Evolutionary conservation across 1,140 invertebrate genomes (phyloP), one percentile per base, ranked within the genome.

Genomic region (Sesamia nonagrioides): DNA sequence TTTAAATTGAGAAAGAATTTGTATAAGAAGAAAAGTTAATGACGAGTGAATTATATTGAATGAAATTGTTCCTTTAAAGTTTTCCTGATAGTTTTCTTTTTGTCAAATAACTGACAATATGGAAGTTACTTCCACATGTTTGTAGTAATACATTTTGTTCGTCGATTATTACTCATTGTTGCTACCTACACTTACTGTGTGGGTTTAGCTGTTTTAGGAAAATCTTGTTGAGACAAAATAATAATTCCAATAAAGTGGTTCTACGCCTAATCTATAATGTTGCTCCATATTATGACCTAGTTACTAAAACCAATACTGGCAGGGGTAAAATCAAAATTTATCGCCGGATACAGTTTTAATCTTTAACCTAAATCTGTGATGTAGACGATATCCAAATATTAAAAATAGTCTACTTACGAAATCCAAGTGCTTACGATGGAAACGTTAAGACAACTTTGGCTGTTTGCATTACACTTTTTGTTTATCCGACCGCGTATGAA

Each of bases 331-430:
- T 15, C 13, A 9, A 52, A 71, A 71, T 71, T 52, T 71, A 71
- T 54, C 35, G 21, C 45, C 8, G 50, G 40, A 73, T 79, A 76
- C 76, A 82, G 37, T 66, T 66, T 74, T 71, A 54, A 56, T 81
- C 42, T 69, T 11, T 8, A 42, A 66, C 18, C 66, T 1, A 33
- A 73, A 77, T 68, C 76, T 72, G 66, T 42, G 42, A 58, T 80
- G 58, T 6, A 11, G 42, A 15, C 60, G 17, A 54, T 68, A 68
- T 63, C 13, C 72, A 74, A 66, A 68, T 35, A 69, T 72, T 72
- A 72, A 78, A 72, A 78, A 78, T 78, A 78, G 68, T 58, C 13
- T 33, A 78, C 52, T 77, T 78, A 72, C 68, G 56, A 72, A 78
- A 78, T 27, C 27, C 45, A n/a, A 78, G 68, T 63, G 77, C 72